Conservation (phyloP, 1,140 invertebrate genomes). For the Pectinophora gossypiella region DNA sequence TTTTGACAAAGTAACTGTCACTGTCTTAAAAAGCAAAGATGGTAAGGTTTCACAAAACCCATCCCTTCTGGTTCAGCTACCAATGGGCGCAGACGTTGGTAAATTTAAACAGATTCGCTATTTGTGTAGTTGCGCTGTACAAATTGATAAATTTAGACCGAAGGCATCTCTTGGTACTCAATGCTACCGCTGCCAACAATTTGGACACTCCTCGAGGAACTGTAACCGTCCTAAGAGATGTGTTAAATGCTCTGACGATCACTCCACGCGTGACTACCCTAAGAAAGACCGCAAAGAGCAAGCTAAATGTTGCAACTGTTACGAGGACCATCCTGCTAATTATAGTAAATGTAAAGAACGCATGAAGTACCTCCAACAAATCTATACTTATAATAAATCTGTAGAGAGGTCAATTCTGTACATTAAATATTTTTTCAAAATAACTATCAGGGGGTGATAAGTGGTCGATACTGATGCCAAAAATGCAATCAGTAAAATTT, state of each 20-base stretch:
- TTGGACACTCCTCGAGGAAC: constrained; percentile 2
- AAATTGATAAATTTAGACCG: neutral
- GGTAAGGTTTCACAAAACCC: neutral
- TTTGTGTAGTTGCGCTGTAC: neutral
- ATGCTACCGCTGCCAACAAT: constrained; percentile 1
- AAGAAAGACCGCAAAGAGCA: neutral
- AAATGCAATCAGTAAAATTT: too few relatives aligned
- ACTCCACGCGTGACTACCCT: neutral
- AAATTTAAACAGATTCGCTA: constrained; percentile 3
- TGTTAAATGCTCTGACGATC: constrained; percentile 2
- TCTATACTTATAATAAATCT: too few relatives aligned
- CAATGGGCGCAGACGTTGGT: neutral
- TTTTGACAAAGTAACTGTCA: neutral
- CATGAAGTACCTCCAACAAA: neutral
- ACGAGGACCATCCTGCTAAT: constrained; percentile 1
- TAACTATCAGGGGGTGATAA: too few relatives aligned
- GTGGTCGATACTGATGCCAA: too few relatives aligned
- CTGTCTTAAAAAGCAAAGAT: neutral
- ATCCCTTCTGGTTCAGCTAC: neutral
- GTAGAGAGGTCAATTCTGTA: too few relatives aligned
- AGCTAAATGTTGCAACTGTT: constrained; percentile 4
- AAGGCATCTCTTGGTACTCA: neutral
- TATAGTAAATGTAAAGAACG: neutral
- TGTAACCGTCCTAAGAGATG: neutral
- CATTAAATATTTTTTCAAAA: too few relatives aligned